Percentiles rank a stretch among this genome's conserved stretches.
Conservation (phyloP, 2,113 vertebrate species). For the Pseudorhombus dupliciocellatus region DNA sequence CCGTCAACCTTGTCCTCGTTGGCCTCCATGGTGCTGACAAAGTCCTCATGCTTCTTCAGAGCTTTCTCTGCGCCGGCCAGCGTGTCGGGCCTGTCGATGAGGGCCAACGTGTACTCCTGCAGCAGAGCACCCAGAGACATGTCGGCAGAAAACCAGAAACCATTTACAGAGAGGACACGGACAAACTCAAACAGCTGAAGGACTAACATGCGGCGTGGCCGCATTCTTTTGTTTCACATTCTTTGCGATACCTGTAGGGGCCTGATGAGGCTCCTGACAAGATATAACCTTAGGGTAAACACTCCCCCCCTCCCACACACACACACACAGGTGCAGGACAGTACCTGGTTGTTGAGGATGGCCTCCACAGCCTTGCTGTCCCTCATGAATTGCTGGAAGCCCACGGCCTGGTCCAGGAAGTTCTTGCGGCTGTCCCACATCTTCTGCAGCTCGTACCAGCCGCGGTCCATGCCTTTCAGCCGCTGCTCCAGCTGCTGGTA, state of each 20-base stretch:
- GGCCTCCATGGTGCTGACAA: conserved; percentile 85
- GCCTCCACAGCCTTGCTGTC: conserved; percentile 90
- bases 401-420: conserved; percentile 86
- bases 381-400: conserved; percentile 93
- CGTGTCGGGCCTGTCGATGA: conserved; percentile 86
- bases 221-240: conserved; percentile 44
- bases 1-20: conserved; percentile 87
- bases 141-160: not conserved
- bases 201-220: conserved; percentile 5
- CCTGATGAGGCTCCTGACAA: not conserved
- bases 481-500: conserved; percentile 90
- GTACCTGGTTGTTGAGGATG: conserved; percentile 94
- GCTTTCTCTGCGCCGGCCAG: conserved; percentile 87
- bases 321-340: not conserved
- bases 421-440: conserved; percentile 89
- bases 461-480: conserved; percentile 84
- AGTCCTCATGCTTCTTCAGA: conserved; percentile 91
- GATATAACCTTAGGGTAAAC: too few species aligned
- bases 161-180: not conserved
- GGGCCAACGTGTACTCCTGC: conserved; percentile 93
- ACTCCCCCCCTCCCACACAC: not conserved
- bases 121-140: not conserved
- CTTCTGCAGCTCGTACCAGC: conserved; percentile 88
- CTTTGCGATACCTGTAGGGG: conserved; percentile 32
- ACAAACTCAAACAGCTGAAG: not conserved